Conservation (phyloP, 2,888 invertebrate species). For the Apeira syringaria region DNA sequence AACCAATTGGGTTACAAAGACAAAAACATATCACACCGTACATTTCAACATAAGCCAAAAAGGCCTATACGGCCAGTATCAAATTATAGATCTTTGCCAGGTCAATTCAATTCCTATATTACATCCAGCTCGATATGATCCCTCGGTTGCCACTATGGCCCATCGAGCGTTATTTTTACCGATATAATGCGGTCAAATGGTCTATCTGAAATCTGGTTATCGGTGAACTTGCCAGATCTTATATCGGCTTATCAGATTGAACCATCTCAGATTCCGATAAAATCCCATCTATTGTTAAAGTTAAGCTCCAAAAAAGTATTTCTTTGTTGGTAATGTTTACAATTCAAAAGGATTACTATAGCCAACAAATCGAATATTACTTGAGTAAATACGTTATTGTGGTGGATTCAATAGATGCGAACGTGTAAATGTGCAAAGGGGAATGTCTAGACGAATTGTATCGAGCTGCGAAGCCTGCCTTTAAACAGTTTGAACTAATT, state of each 20-base stretch:
- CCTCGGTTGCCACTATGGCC: constrained; percentile 47
- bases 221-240: constrained; percentile 34
- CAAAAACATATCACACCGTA: too few relatives aligned
- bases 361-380: constrained; percentile 13
- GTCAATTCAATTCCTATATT: too few relatives aligned
- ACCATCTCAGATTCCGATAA: constrained; percentile 20
- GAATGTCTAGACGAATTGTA: constrained; percentile 37
- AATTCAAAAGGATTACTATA: constrained; percentile 9
- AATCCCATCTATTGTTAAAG: too few relatives aligned
- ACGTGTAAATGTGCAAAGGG: constrained; percentile 25
- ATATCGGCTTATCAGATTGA: constrained; percentile 34
- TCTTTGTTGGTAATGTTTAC: too few relatives aligned
- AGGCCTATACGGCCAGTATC: too few relatives aligned
- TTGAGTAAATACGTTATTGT: constrained; percentile 18
- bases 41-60: too few relatives aligned
- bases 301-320: too few relatives aligned
- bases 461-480: constrained; percentile 39
- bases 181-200: constrained; percentile 56
- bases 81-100: too few relatives aligned
- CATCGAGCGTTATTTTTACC: constrained; percentile 52
- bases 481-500: constrained; percentile 53
- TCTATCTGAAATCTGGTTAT: constrained; percentile 49
- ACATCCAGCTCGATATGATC: constrained; percentile 32
- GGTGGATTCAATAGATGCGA: constrained; percentile 32
- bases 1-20: too few relatives aligned